Base-by-base conservation (phyloP, 2,113 vertebrate species). In the Helogale parvula region DNA sequence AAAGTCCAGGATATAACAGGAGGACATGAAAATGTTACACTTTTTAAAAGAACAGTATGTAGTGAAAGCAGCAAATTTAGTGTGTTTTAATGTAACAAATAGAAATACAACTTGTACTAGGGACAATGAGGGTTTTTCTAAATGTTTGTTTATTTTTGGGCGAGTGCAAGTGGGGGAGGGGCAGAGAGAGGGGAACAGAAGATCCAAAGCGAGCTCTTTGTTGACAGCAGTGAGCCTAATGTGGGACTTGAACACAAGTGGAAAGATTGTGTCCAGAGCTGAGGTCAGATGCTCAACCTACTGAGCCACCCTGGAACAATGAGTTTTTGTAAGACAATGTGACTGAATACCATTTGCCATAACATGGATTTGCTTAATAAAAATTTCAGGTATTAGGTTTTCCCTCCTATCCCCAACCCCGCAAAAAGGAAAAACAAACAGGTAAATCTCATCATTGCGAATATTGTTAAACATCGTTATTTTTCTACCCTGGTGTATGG, bases 401-500 rank as follows among this genome's bases (percentile, higher is more conserved):
- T 83, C 68, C 94, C 29, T 96, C 47, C 15, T 4, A 94, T 65
- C 11, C n/a, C 19, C 6, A 16, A 17, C 14, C 27, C 11, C 13
- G 21, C 47, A 54, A 69, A 84, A 29, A 21, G 23, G 71, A 63
- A 93, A 93, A 81, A 88, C 84, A 77, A 85, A 74, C 23, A 83
- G 47, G 65, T 90, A 86, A 90, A 76, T 90, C 41, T 16, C 21
- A 83, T 72, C 54, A 95, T 33, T 10, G 15, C 66, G 80, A 94
- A 86, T 86, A 86, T 2, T 72, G 6, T n/a, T 83, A 93, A 41
- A 97, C 6, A 93, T 7, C 83, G 68, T 21, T 94, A 91, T 72
- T 94, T 96, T 97, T 94, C 57, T 95, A 88, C 21, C 4, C n/a
- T 97, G 71, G 66, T 68, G 74, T 63, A 88, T 54, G 60, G 50